These are phyloP conservation scores for Platycheirus albimanus DNA, from an alignment of 2,888 invertebrate genomes.

Conservation along the genomic window DNA sequence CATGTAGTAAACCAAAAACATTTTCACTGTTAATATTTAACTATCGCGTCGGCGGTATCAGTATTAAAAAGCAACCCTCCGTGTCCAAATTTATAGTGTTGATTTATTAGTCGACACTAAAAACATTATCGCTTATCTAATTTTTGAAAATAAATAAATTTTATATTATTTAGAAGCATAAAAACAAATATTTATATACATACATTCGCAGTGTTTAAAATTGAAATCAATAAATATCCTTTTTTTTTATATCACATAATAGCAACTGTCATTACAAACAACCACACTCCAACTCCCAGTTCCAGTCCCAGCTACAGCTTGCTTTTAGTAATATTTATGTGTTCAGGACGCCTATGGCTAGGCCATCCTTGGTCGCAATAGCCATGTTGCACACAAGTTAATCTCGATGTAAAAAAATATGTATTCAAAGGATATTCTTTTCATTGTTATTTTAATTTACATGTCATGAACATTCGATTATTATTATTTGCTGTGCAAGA, in stretches of 20 bases:
- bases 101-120: too few relatives aligned
- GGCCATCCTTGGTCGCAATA: neutral
- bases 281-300: neutral
- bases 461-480: conserved; percentile 69
- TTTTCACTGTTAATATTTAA: too few relatives aligned
- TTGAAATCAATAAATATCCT: conserved; percentile 29
- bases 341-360: conserved; percentile 1
- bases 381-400: conserved; percentile 22
- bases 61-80: too few relatives aligned
- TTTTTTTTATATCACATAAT: conserved; percentile 14
- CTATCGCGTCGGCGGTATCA: too few relatives aligned
- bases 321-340: neutral
- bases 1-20: too few relatives aligned
- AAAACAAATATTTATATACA: too few relatives aligned
- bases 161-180: too few relatives aligned
- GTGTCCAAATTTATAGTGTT: too few relatives aligned
- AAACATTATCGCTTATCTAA: too few relatives aligned
- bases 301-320: neutral
- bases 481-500: conserved; percentile 48
- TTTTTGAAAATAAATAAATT: too few relatives aligned
- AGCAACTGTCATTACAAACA: conserved; percentile 13
- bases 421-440: conserved; percentile 61
- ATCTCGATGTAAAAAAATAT: conserved; percentile 13
- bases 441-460: conserved; percentile 72
- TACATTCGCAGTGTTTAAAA: neutral